Conservation (phyloP, 2,113 vertebrate genomes). For the Oncorhynchus gorbuscha region DNA sequence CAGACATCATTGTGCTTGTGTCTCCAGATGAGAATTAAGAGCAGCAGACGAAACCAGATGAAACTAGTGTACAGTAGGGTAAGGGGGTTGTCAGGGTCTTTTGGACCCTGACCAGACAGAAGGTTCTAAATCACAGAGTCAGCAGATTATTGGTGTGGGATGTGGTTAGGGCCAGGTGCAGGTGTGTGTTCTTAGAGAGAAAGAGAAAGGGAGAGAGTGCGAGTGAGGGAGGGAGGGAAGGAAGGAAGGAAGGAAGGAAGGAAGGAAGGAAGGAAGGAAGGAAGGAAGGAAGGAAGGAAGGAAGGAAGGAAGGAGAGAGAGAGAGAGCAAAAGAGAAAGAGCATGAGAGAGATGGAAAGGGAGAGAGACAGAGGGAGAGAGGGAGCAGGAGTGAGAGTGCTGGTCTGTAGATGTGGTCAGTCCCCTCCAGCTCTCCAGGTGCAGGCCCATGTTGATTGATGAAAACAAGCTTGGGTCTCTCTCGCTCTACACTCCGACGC, state of each 20-base stretch:
- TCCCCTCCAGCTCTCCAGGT: constrained; percentile 66
- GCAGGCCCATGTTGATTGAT: constrained; percentile 43
- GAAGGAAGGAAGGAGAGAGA: background rate
- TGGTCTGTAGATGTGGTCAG: constrained; percentile 46
- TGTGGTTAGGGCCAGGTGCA: constrained; percentile 65
- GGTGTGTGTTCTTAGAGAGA: constrained; percentile 69
- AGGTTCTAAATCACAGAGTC: constrained; percentile 67
- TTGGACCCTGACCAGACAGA: constrained; percentile 54
- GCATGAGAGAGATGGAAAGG: constrained; percentile 33
- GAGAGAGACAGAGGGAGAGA: constrained; percentile 27
- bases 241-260: background rate
- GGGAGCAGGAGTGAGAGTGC: constrained; percentile 46
- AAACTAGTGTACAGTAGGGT: background rate
- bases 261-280: background rate
- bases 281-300: background rate
- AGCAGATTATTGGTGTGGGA: constrained; percentile 64
- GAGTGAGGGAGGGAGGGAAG: constrained; percentile 1
- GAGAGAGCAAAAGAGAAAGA: background rate
- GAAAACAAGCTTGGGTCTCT: constrained; percentile 33
- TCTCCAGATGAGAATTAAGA: no score
- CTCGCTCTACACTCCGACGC: background rate
- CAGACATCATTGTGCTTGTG: no score
- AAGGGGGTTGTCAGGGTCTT: constrained; percentile 29
- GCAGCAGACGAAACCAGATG: background rate
- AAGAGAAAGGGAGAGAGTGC: constrained; percentile 24